Base-by-base conservation (phyloP, 2,113 vertebrate species). In the Calyptommatus sinebrachiatus region DNA sequence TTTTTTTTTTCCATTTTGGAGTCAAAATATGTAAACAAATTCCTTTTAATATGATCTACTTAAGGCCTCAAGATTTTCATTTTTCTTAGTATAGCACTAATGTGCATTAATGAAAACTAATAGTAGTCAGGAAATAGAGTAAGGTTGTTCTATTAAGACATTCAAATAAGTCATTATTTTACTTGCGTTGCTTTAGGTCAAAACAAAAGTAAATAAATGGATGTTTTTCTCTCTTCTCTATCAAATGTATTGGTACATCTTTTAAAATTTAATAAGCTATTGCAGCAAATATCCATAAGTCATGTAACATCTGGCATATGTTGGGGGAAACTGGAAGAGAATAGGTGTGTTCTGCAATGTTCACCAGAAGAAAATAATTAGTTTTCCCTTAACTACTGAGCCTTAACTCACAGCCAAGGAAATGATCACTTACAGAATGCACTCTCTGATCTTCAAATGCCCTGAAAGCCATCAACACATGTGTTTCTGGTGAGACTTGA, bases 91-190 rank as follows among this genome's bases (percentile, higher is more conserved):
- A 5, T 46, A 74, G 79, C 70, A 53, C 14, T 1, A 0, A 28
- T 86, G 72, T 80, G 71, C 79, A 80, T 80, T 80, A 87, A 84
- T 74, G 70, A 73, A 41, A 53, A 83, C 84, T 82, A 84, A 31
- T 53, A 80, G 35, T 82, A 53, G 48, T 74, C 86, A 89, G 84
- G 84, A 65, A 53, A 70, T 78, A 87, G 69, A 85, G 79, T 10
- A 67, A 76, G 73, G 62, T 26, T 35, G 66, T 61, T 62, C 70
- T 2, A 82, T 79, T 77, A 80, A 84, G 75, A 73, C 74, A 18
- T 80, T 29, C 65, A 65, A 46, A 76, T 73, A 70, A 20, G 21
- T 61, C 6, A 78, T 84, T 90, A 28, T 85, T 88, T 75, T 78
- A 4, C 82, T 83, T 85, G 46, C 80, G 82, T 31, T 60, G 50